These are phyloP conservation scores for Apomyelois bistriatella DNA, from an alignment of 2,888 invertebrate species.

Conservation along the genomic window DNA sequence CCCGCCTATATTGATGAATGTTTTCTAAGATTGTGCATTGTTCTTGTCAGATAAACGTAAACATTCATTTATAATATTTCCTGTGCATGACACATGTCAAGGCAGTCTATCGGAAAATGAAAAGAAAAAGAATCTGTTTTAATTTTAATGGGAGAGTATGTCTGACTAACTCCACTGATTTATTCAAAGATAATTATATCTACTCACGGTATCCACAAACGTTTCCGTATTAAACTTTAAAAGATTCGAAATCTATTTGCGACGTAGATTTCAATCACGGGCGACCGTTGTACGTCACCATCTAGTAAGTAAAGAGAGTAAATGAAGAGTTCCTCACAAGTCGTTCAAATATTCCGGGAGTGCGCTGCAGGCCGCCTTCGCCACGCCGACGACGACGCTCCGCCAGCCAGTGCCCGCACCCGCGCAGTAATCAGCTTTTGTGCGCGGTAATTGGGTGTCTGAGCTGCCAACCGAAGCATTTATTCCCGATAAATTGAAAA, in stretches of 20 bases:
- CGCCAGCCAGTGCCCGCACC: slow-evolving; percentile 45
- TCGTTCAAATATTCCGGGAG: slow-evolving; percentile 64
- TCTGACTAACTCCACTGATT: too few species aligned
- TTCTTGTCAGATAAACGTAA: not conserved
- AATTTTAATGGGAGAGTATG: too few species aligned
- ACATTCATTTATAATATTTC: slow-evolving; percentile 6
- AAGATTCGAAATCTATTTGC: slow-evolving; percentile 23
- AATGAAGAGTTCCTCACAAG: slow-evolving; percentile 65
- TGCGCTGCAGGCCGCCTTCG: slow-evolving; percentile 33
- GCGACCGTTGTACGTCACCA: slow-evolving; percentile 37
- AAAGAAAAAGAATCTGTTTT: not conserved
- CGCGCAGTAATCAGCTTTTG: slow-evolving; percentile 77
- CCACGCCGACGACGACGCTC: slow-evolving; percentile 27
- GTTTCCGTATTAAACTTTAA: slow-evolving; percentile 1
- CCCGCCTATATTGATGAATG: slow-evolving; percentile 27
- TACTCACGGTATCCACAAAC: not conserved
- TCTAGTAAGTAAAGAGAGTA: slow-evolving; percentile 54
- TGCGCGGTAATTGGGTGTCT: slow-evolving; percentile 78
- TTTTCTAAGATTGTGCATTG: slow-evolving; percentile 20
- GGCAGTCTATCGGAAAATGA: not conserved
- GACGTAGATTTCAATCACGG: slow-evolving; percentile 54
- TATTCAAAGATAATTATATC: not conserved
- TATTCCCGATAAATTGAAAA: slow-evolving; percentile 78
- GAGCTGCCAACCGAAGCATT: slow-evolving; percentile 78
- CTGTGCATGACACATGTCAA: not conserved